Conservation (phyloP, 2,888 invertebrate species). For the Melinaea menophilus region DNA sequence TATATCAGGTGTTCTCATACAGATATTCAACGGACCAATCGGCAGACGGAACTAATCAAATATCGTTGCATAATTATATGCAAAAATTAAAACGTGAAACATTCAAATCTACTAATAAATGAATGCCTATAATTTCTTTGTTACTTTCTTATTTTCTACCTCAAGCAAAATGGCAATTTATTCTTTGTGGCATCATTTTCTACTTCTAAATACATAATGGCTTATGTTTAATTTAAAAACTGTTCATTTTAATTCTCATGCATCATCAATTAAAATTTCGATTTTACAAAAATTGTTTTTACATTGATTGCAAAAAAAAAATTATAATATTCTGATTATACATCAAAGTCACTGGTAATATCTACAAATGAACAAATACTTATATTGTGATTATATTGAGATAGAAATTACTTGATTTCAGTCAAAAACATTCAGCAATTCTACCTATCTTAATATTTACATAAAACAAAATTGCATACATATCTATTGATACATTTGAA, state of each 20-base stretch:
- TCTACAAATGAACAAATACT: constrained; percentile 2
- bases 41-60: no score
- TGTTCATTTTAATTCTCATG: neutral
- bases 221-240: neutral
- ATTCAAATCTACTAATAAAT: no score
- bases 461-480: constrained; percentile 22
- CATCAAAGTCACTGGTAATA: constrained; percentile 2
- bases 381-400: constrained; percentile 42
- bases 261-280: neutral
- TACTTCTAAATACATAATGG: neutral
- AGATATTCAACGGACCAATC: neutral
- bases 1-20: neutral
- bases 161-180: constrained; percentile 3
- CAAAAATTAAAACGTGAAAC: no score
- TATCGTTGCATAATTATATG: no score
- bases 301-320: neutral
- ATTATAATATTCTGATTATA: neutral
- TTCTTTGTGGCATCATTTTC: neutral
- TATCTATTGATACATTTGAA: constrained; percentile 12
- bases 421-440: constrained; percentile 25
- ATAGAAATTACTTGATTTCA: constrained; percentile 36
- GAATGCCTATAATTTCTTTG: no score
- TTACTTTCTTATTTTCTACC: neutral
- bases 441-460: constrained; percentile 30
- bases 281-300: neutral